A percentile compares a stretch with the other conserved stretches of the same genome.
Conservation (phyloP, 2,888 invertebrate species). For the Epirrhoe alternata region DNA sequence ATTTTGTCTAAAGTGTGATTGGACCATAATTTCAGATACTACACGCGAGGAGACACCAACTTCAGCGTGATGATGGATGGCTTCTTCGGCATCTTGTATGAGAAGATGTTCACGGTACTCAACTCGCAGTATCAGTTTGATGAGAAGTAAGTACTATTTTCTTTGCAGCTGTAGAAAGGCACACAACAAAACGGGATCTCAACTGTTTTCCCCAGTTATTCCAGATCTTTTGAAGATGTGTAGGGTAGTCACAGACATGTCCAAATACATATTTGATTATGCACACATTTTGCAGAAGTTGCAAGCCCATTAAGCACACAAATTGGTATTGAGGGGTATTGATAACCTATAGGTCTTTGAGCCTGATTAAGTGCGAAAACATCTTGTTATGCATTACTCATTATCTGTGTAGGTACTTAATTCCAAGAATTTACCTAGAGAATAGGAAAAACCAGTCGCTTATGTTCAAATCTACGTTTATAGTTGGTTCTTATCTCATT, state of each 20-base stretch:
- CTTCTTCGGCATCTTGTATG: conserved; percentile 96
- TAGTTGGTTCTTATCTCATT: too few species aligned
- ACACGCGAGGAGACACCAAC: conserved; percentile 92
- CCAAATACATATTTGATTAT: too few species aligned
- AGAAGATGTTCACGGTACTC: conserved; percentile 97
- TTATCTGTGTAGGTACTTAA: background rate
- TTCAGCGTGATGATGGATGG: conserved; percentile 95
- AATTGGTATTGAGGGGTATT: too few species aligned
- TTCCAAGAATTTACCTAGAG: background rate
- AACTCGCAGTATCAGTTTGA: conserved; percentile 97
- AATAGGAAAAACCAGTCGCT: background rate
- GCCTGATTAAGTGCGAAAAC: background rate
- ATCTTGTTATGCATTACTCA: background rate
- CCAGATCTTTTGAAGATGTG: too few species aligned
- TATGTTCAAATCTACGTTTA: background rate
- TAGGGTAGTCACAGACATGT: too few species aligned
- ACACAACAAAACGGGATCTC: too few species aligned
- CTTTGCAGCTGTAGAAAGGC: too few species aligned
- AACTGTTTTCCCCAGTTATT: too few species aligned
- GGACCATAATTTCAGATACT: conserved; percentile 86
- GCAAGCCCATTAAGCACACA: too few species aligned
- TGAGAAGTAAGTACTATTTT: conserved; percentile 88
- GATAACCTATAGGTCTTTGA: background rate
- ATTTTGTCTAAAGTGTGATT: background rate
- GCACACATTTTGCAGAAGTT: too few species aligned